These are phyloP conservation scores for Amphiprion clarkii DNA, from an alignment of 2,797 vertebrate genomes.

Conservation along the genomic window DNA sequence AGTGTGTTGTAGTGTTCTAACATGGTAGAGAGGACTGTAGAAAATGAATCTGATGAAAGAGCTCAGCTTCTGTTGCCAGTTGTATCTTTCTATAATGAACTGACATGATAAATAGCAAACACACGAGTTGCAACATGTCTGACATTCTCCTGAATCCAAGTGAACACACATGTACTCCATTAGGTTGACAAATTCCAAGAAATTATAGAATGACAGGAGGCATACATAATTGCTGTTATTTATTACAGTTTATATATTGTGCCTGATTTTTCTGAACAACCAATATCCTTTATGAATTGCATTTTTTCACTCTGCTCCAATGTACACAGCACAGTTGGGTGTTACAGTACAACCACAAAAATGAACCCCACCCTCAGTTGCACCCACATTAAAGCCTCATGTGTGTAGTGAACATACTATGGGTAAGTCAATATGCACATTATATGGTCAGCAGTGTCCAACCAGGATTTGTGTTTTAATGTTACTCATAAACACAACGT, in stretches of 20 bases:
- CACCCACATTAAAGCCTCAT: conserved; percentile 4
- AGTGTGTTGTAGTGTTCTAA: conserved; percentile 10
- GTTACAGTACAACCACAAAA: background rate
- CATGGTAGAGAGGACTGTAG: conserved; percentile 12
- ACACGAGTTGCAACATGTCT: conserved; percentile 19
- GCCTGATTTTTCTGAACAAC: background rate
- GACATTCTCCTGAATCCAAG: background rate
- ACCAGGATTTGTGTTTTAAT: background rate
- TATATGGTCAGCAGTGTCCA: background rate
- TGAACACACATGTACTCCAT: background rate
- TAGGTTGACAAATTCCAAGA: background rate
- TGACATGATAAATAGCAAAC: conserved; percentile 11
- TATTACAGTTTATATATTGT: conserved; percentile 42
- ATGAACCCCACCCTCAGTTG: conserved; percentile 19
- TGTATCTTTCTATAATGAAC: background rate
- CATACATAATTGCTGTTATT: conserved; percentile 2
- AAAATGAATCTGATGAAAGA: background rate
- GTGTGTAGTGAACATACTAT: background rate
- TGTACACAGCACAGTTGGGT: background rate
- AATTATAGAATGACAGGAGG: background rate
- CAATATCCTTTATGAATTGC: background rate
- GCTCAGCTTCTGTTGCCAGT: background rate
- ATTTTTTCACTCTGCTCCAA: background rate
- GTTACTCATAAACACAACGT: conserved; percentile 33
- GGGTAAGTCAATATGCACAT: background rate